Percentiles rank a stretch among this genome's conserved stretches.
These are phyloP conservation scores for Danio albolineatus DNA, from an alignment of 2,797 vertebrate genomes.

Conservation along the genomic window DNA sequence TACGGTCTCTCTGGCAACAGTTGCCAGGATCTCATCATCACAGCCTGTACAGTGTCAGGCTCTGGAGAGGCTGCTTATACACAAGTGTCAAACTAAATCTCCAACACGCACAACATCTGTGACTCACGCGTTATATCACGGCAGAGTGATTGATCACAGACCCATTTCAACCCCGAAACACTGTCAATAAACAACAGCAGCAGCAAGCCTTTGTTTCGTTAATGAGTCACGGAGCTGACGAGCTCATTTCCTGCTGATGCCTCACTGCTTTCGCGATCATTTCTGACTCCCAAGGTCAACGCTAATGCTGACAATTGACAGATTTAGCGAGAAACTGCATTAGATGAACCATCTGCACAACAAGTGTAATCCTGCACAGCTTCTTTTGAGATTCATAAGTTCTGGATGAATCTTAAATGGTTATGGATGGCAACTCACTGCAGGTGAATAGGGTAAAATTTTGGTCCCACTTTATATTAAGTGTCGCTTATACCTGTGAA, in stretches of 20 bases:
- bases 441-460: too few relatives aligned
- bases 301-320: slow-evolving; percentile 1
- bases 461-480: too few relatives aligned
- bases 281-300: neutral
- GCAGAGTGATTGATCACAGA: neutral
- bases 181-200: slow-evolving; percentile 1
- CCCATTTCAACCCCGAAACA: slow-evolving; percentile 4
- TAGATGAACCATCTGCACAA: slow-evolving; percentile 11
- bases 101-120: slow-evolving; percentile 25
- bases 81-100: slow-evolving; percentile 35
- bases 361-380: neutral
- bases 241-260: slow-evolving; percentile 9
- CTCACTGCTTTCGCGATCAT: neutral
- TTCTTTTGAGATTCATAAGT: neutral
- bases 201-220: neutral
- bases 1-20: slow-evolving; percentile 37
- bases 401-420: too few relatives aligned
- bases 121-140: slow-evolving; percentile 13
- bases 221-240: neutral
- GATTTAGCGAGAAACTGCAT: neutral
- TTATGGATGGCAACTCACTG: neutral
- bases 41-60: slow-evolving; percentile 41
- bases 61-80: slow-evolving; percentile 39
- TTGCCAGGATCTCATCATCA: slow-evolving; percentile 41
- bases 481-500: too few relatives aligned